A percentile compares a stretch with the other conserved stretches of the same genome.
Evolutionary conservation across 2,113 vertebrate genomes (phyloP).

Genomic region (Boulengeromyrus knoepffleri): DNA sequence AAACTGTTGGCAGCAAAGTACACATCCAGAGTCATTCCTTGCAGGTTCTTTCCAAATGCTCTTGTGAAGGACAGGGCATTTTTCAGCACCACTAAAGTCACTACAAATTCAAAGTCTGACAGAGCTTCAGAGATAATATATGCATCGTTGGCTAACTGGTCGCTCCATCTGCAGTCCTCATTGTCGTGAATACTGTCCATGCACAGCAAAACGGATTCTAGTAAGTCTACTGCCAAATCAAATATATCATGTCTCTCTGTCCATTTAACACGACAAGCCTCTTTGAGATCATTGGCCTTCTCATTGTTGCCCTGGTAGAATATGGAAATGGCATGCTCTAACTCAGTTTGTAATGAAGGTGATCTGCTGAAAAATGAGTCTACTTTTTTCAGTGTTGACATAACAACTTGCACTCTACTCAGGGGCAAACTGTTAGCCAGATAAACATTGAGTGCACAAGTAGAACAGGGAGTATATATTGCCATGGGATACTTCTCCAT

Average conservation of each 20-base stretch:
- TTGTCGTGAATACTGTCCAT: conserved; percentile 70
- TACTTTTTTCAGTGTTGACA: conserved; percentile 74
- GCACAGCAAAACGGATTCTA: conserved; percentile 72
- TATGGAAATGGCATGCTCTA: conserved; percentile 61
- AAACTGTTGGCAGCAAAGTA: conserved; percentile 82
- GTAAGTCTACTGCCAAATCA: conserved; percentile 71
- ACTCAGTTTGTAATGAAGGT: conserved; percentile 56
- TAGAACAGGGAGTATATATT: conserved; percentile 73
- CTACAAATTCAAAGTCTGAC: conserved; percentile 78
- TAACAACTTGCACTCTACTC: conserved; percentile 66
- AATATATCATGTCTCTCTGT: conserved; percentile 72
- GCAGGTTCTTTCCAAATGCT: conserved; percentile 82
- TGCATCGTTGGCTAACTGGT: conserved; percentile 43
- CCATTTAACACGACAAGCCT: conserved; percentile 67
- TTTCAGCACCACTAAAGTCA: conserved; percentile 76
- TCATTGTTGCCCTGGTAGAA: conserved; percentile 70
- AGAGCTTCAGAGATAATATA: conserved; percentile 69
- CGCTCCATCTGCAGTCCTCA: conserved; percentile 51
- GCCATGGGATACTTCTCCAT: conserved; percentile 81
- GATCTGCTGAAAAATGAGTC: conserved; percentile 63
- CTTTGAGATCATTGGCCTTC: conserved; percentile 59
- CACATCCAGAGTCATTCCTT: conserved; percentile 74
- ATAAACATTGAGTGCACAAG: conserved; percentile 79
- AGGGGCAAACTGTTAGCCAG: conserved; percentile 76
- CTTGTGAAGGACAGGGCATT: conserved; percentile 78